Percentiles rank a stretch among this genome's conserved stretches.
Evolutionary conservation across 1,140 invertebrate species (phyloP).

Genomic region (Tetragonula clypearis): DNA sequence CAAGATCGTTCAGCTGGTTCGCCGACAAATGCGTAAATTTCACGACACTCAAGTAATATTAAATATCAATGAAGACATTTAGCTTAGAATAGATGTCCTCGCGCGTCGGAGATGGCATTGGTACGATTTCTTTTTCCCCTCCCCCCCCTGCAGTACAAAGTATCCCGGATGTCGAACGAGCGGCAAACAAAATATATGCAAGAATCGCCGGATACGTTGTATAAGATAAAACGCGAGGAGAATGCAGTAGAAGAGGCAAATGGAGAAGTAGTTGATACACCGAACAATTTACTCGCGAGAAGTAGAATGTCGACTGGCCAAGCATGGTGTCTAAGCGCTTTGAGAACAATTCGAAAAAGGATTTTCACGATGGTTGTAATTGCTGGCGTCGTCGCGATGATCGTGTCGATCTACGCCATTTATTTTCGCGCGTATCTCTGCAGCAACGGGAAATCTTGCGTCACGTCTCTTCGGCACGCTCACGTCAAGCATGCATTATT

Average conservation of each 20-base stretch:
- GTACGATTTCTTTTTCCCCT: background rate
- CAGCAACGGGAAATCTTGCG: slow-evolving; percentile 50
- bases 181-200: background rate
- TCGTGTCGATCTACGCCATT: slow-evolving; percentile 49
- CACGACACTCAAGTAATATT: slow-evolving; percentile 61
- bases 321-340: background rate
- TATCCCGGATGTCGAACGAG: background rate
- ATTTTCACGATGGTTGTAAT: slow-evolving; percentile 39
- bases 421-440: slow-evolving; percentile 61
- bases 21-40: slow-evolving; percentile 69
- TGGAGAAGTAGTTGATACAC: no score
- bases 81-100: background rate
- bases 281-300: no score
- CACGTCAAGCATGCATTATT: slow-evolving; percentile 53
- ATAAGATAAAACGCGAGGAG: background rate
- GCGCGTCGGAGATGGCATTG: background rate
- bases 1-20: slow-evolving; percentile 69
- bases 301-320: background rate
- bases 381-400: slow-evolving; percentile 50
- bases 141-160: background rate
- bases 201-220: background rate
- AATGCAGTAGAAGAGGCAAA: background rate
- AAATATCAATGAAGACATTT: no score
- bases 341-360: slow-evolving; percentile 32
- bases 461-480: slow-evolving; percentile 40